Evolutionary conservation across 2,888 invertebrate genomes (phyloP).

Genomic region (Polydrusus tereticollis): DNA sequence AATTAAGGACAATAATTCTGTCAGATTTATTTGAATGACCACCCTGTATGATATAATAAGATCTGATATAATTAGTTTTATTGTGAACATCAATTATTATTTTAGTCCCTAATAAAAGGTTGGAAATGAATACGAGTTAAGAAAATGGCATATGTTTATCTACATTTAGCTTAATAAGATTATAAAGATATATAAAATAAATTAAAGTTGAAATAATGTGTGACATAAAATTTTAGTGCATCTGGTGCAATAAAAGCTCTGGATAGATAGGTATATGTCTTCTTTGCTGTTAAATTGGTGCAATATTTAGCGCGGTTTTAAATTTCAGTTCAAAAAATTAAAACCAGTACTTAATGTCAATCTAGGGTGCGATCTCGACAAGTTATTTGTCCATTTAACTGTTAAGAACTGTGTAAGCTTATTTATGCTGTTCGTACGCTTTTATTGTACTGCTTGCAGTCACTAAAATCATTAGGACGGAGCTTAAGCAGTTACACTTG

Average conservation of each 20-base stretch:
- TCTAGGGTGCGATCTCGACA: constrained; percentile 30
- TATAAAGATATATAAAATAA: constrained; percentile 14
- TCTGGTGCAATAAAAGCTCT: constrained; percentile 11
- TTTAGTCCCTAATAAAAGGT: neutral
- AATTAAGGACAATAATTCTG: too few species aligned
- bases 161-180: neutral
- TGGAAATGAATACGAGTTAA: neutral
- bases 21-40: too few species aligned
- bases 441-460: constrained; percentile 20
- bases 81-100: neutral
- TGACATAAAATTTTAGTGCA: constrained; percentile 24
- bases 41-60: neutral
- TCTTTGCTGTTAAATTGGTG: constrained; percentile 13
- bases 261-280: neutral
- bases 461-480: neutral
- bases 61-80: neutral
- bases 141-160: constrained; percentile 2
- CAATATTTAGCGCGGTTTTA: constrained; percentile 31
- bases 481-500: too few species aligned
- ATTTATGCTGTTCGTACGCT: constrained; percentile 21
- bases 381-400: constrained; percentile 39
- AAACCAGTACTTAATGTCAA: constrained; percentile 37
- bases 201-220: constrained; percentile 2
- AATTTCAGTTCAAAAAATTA: constrained; percentile 31
- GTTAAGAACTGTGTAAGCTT: constrained; percentile 19